Conservation (phyloP, 2,797 vertebrate species). For the Arctocebus calabarensis region DNA sequence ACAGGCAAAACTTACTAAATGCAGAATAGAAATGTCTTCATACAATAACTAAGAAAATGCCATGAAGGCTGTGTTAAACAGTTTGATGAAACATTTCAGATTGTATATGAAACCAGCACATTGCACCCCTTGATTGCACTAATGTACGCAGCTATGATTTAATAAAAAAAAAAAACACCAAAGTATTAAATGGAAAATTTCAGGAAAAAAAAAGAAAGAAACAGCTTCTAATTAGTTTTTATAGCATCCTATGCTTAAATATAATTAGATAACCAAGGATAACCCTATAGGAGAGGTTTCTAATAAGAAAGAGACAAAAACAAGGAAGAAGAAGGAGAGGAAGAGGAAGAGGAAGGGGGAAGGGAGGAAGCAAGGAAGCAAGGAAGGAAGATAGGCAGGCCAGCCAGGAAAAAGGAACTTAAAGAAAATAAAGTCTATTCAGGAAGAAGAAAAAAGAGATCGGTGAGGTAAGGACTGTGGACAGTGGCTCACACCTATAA, state of each 20-base stretch:
- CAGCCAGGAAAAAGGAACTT: neutral
- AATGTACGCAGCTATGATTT: no score
- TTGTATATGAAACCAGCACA: no score
- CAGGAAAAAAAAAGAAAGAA: neutral
- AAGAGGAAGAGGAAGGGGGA: no score
- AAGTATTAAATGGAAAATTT: no score
- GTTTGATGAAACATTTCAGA: no score
- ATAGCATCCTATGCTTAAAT: neutral
- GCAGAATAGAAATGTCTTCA: no score
- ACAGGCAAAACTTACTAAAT: no score
- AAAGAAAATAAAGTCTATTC: slow-evolving; percentile 7
- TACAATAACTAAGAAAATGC: no score
- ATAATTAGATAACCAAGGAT: neutral
- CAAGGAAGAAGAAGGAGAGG: neutral
- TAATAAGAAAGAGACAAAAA: slow-evolving; percentile 6
- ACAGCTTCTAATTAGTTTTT: neutral
- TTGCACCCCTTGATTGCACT: no score
- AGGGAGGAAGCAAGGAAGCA: neutral
- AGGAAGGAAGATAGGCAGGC: neutral
- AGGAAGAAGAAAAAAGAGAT: neutral
- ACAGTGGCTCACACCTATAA: neutral
- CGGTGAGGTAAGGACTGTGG: neutral
- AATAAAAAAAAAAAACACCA: no score
- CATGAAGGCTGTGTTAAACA: no score
- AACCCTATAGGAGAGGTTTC: neutral